Base-by-base conservation (phyloP, 2,797 vertebrate species). In the Gastrophryne carolinensis region DNA sequence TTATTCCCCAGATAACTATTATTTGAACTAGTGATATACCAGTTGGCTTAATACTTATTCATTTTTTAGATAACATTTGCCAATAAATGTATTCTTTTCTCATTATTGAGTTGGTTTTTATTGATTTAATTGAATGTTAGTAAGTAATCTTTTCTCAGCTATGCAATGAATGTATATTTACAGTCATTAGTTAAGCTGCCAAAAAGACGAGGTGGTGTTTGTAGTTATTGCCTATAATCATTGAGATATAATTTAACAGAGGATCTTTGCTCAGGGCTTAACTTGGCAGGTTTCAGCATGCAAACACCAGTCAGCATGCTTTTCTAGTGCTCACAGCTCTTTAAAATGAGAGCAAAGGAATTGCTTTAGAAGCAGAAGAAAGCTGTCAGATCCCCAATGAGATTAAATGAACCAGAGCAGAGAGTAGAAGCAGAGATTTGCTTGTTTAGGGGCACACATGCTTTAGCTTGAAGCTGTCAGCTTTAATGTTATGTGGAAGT, bases 331-430 rank as follows among this genome's bases (percentile, higher is more conserved):
- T 88, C 77, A 56, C 70, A 81, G 83, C 78, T 82, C 79, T 88
- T 87, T 84, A 82, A 84, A 84, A 32, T 27, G 24, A 87, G 79
- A 83, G 83, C 78, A 86, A 86, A 89, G 83, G 84, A 87, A 86
- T 82, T 84, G 81, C 83, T 88, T 84, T 80, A 86, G 81, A 82
- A 90, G 79, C 75, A 84, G 81, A 53, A 80, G 82, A 80, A 90
- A 87, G 79, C 88, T 90, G 87, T 88, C 87, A 90, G 84, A 86
- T 87, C 78, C 82, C 82, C 70, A 82, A 78, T 66, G 85, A 89
- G 85, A 89, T 85, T 83, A 86, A 87, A 84, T 67, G 84, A 88
- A 79, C 80, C 82, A 86, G 82, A 86, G 83, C 54, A 87, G 79
- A 88, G 85, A 83, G 47, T 69, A 68, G 72, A 82, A 84, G 79